Base-by-base conservation (phyloP, 2,888 invertebrate species). In the Agonopterix heracliana region DNA sequence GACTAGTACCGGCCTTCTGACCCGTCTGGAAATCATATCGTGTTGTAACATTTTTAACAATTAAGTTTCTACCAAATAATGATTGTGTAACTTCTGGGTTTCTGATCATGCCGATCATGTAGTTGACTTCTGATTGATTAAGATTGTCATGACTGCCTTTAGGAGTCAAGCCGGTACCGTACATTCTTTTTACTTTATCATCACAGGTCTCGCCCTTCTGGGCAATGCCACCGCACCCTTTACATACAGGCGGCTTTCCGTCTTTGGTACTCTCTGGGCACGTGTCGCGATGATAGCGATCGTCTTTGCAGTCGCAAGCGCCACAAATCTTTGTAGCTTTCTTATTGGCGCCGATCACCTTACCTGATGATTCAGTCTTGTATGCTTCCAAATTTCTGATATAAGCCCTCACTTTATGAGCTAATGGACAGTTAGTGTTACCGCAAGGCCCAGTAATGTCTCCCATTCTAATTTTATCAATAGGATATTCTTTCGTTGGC, bases 401-500 rank as follows among this genome's bases (percentile, higher is more conserved):
- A 51, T 87, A 88, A 9, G 61, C 72, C 60, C 64, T 82, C 1
- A 88, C 79, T 68, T 82, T 88, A 57, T 85, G 85, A 40, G 87
- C 86, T 54, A 88, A 63, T 40, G 74, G 62, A 60, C 88, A 88
- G 47, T 81, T 86, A 26, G 70, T 49, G 60, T 88, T 88, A 44
- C 88, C 88, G 63, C 88, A 88, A 1, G 88, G 87, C 3, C 88
- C 88, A 41, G 64, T 71, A 36, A 88, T 88, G 54, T 88, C 87
- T 49, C 88, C 87, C 86, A 88, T 88, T 57, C 75, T 76, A 45
- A 88, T 78, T 55, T 83, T 83, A 48, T 80, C 70, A 14, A 83
- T 76, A 11, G 78, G 60, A 63, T 83, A 78, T 46, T 60, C 64
- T 56, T 75, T 80, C 54, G 71, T 69, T 34, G 55, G 46, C 14